Evolutionary conservation across 2,113 vertebrate genomes (phyloP), one percentile per base, ranked within the genome.

Genomic region (Rafetus swinhoei): DNA sequence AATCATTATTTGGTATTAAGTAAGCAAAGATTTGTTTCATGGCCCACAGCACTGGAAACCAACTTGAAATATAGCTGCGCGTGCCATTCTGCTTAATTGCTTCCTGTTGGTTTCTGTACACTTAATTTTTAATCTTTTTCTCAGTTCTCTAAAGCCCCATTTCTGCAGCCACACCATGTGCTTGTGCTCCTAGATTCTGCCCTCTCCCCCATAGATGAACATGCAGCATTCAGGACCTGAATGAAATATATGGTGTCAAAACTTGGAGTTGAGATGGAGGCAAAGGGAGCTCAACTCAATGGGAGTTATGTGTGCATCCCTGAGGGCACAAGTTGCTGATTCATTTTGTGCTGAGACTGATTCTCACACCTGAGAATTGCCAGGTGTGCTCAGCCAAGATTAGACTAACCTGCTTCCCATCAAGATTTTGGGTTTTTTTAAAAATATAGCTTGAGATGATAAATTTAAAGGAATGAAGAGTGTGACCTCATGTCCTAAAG

Each of bases 401-500:
- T 22, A 9, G 57, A 59, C 57, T 59, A 24, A 59, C 1, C 22
- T 22, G 21, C 22, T 8, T 59, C 57, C 9, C 22, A 7, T 59
- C 39, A 45, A 5, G 45, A 45, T 45, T 45, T 45, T 22, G 22
- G 15, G 1, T 65, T 12, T 81, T 50, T 90, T 95, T 12, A 54
- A 24, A 82, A 24, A 82, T 57, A 59, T 59, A 59, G 57, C 22
- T 59, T 59, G 21, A 59, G 22, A 24, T 59, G 57, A 24, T 59
- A 59, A 24, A 59, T 24, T 54, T 85, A 93, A 91, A 35, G 39
- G 22, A 93, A 87, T 55, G 57, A 85, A 91, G 39, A 19, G 18
- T n/a, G 19, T 95, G 93, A 92, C 82, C 62, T 94, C 72, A 89
- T 90, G 93, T 87, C 77, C 85, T 76, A 85, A 85, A 94, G 83